phyloP scores from a whole-genome alignment of 2,888 invertebrate genomes.

The Epinotia brunnichana region DNA sequence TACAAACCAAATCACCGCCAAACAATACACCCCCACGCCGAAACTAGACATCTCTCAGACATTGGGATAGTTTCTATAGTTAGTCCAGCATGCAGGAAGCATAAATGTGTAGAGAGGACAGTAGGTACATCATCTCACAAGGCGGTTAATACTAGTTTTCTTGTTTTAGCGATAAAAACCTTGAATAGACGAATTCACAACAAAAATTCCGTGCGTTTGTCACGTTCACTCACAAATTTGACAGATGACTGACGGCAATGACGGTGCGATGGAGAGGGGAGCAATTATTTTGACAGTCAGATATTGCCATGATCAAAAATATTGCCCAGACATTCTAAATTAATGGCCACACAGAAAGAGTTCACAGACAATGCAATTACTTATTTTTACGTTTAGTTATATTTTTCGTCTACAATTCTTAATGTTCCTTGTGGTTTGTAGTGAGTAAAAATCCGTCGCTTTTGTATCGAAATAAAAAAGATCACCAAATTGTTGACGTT shows the following conservation, averaged over 20 bases:
- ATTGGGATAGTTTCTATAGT: constrained; percentile 27
- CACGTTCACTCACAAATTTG: constrained; percentile 38
- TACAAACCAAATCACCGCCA: constrained; percentile 86
- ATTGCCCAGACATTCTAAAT: background rate
- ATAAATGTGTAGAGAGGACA: constrained; percentile 13
- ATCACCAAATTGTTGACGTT: no score
- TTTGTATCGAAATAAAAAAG: no score
- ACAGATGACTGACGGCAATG: constrained; percentile 27
- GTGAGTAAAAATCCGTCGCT: no score
- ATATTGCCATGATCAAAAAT: background rate
- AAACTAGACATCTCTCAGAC: constrained; percentile 72
- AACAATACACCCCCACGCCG: constrained; percentile 87
- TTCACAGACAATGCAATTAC: background rate
- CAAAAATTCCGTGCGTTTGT: constrained; percentile 41
- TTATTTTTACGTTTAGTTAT: background rate
- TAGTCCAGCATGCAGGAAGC: constrained; percentile 56
- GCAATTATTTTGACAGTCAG: background rate
- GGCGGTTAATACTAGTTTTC: constrained; percentile 55
- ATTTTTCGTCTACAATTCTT: background rate
- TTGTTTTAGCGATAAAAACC: constrained; percentile 54
- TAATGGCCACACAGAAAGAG: background rate
- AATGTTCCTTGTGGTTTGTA: no score
- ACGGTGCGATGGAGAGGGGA: background rate
- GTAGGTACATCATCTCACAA: constrained; percentile 49
- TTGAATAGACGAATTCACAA: constrained; percentile 43